These are phyloP conservation scores for Laodelphax striatellus DNA, from an alignment of 1,140 invertebrate genomes.

Conservation along the genomic window DNA sequence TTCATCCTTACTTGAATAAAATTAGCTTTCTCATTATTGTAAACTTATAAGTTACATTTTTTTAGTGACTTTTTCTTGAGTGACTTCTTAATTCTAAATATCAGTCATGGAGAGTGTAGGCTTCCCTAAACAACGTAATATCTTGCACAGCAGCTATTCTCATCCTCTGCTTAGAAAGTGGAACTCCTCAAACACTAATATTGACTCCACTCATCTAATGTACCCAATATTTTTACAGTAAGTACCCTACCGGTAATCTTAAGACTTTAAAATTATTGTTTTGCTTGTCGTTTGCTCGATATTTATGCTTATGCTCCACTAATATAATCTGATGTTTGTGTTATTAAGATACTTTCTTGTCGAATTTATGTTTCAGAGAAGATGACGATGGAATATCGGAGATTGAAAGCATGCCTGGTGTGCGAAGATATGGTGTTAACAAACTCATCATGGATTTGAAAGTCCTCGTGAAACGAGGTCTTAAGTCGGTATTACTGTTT, in stretches of 20 bases:
- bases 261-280: no score
- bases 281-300: no score
- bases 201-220: not conserved
- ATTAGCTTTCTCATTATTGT: no score
- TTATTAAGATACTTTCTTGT: no score
- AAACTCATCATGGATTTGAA: conserved; percentile 54
- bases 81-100: no score
- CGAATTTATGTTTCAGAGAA: conserved; percentile 45
- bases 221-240: not conserved
- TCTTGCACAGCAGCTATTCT: not conserved
- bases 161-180: not conserved
- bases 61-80: no score
- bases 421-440: conserved; percentile 74
- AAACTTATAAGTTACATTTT: no score
- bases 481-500: conserved; percentile 80
- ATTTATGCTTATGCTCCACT: no score
- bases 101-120: no score
- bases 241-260: not conserved
- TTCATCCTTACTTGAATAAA: no score
- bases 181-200: not conserved
- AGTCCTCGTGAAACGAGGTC: conserved; percentile 62
- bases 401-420: conserved; percentile 79
- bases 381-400: conserved; percentile 61
- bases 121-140: no score
- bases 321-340: no score